Evolutionary conservation across 37 sponge, comb jelly and placozoan species (phyloP).

Genomic region (Halichondria panicea): DNA sequence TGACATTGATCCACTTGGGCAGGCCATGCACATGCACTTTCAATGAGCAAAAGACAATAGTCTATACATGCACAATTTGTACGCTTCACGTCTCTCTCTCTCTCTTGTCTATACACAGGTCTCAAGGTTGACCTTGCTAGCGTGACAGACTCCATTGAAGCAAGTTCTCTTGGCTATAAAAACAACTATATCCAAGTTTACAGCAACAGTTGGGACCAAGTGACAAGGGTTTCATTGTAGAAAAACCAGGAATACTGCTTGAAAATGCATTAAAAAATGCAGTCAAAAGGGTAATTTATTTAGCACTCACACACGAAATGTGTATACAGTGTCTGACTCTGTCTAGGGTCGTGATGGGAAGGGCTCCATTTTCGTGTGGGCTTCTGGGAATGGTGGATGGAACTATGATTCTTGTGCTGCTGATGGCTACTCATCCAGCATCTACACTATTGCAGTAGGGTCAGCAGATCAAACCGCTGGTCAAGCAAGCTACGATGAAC

Average conservation of each 20-base stretch:
- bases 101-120: too few relatives aligned
- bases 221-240: conserved; percentile 85
- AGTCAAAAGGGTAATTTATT: conserved; percentile 29
- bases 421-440: conserved; percentile 87
- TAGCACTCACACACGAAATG: not conserved
- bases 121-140: conserved; percentile 7
- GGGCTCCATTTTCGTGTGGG: conserved; percentile 92
- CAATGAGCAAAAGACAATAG: too few relatives aligned
- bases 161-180: conserved; percentile 61
- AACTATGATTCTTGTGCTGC: conserved; percentile 87
- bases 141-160: conserved; percentile 80
- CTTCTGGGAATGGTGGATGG: conserved; percentile 93
- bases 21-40: too few relatives aligned
- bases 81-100: too few relatives aligned
- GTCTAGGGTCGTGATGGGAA: conserved; percentile 74
- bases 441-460: conserved; percentile 89
- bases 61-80: too few relatives aligned
- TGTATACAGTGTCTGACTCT: not conserved
- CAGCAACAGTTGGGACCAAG: conserved; percentile 94
- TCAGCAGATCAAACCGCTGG: conserved; percentile 71
- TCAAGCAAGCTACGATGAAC: conserved; percentile 87
- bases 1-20: too few relatives aligned
- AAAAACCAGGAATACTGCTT: conserved; percentile 79
- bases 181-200: conserved; percentile 81
- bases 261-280: conserved; percentile 58